A percentile compares a stretch with the other conserved stretches of the same genome.
These are phyloP conservation scores for Polypterus senegalus DNA, from an alignment of 2,113 vertebrate species.

Conservation along the genomic window DNA sequence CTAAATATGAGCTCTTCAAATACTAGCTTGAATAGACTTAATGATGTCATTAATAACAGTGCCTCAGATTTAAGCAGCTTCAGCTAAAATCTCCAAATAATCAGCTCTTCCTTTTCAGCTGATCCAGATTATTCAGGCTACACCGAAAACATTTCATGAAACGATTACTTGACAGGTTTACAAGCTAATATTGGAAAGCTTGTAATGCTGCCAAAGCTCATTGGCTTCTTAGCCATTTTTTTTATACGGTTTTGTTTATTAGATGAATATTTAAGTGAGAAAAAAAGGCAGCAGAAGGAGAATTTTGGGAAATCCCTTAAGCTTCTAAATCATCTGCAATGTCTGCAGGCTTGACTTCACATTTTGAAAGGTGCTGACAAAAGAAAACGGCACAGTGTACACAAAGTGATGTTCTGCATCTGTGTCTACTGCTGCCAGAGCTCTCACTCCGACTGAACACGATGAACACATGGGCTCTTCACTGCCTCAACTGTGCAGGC, in stretches of 20 bases:
- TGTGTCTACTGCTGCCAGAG: neutral
- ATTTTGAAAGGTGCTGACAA: conserved; percentile 40
- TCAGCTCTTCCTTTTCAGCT: neutral
- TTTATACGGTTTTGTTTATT: conserved; percentile 45
- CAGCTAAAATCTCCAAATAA: conserved; percentile 5
- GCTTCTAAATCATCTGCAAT: conserved; percentile 61
- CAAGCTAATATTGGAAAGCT: conserved; percentile 57
- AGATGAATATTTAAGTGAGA: conserved; percentile 66
- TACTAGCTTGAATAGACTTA: conserved; percentile 10
- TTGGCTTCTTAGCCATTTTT: conserved; percentile 47
- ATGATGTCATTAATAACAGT: conserved; percentile 13
- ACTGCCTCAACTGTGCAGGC: no score
- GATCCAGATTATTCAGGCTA: conserved; percentile 1
- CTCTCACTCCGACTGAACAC: no score
- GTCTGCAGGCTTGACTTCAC: conserved; percentile 36
- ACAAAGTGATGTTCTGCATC: conserved; percentile 2
- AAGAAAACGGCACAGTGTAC: conserved; percentile 24
- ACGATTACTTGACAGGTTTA: conserved; percentile 61
- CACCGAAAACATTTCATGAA: conserved; percentile 55
- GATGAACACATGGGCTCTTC: no score
- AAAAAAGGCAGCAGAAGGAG: conserved; percentile 59
- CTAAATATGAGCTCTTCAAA: conserved; percentile 14
- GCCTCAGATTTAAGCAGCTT: conserved; percentile 10
- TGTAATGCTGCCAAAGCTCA: conserved; percentile 55
- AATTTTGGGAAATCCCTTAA: conserved; percentile 60